Conservation (phyloP, 2,797 vertebrate species). For the Gallinago solitaria region DNA sequence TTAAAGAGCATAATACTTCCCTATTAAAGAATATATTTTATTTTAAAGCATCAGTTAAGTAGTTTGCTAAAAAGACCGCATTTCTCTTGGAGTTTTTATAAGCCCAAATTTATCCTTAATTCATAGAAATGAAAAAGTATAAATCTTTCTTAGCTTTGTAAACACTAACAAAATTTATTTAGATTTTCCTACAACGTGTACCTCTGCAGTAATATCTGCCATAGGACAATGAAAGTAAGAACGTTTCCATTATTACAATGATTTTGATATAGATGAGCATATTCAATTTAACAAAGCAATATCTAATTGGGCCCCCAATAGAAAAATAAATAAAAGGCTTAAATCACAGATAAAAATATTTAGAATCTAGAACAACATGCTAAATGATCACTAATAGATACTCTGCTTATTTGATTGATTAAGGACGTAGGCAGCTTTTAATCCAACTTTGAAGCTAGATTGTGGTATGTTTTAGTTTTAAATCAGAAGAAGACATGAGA, state of each 20-base stretch:
- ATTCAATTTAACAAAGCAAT: background rate
- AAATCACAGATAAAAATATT: background rate
- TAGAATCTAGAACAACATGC: background rate
- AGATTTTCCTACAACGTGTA: background rate
- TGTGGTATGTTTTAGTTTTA: background rate
- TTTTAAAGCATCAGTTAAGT: background rate
- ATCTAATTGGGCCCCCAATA: background rate
- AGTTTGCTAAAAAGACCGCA: background rate
- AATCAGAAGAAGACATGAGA: background rate
- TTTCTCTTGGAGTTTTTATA: background rate
- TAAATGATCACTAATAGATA: background rate
- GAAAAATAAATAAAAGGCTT: background rate
- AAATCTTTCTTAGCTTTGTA: background rate
- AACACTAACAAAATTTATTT: background rate
- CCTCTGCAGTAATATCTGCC: background rate
- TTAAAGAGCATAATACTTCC: background rate
- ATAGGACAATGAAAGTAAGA: background rate
- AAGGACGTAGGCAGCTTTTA: background rate
- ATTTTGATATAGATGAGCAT: background rate
- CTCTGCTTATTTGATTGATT: background rate
- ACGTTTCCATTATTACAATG: background rate
- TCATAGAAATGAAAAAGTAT: background rate
- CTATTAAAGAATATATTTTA: background rate
- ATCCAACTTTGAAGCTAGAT: background rate
- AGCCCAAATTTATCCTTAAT: background rate